Evolutionary conservation across 37 sponge, comb jelly and placozoan species (phyloP), one percentile per base, ranked within the genome.

Genomic region (Haliclona indistincta): DNA sequence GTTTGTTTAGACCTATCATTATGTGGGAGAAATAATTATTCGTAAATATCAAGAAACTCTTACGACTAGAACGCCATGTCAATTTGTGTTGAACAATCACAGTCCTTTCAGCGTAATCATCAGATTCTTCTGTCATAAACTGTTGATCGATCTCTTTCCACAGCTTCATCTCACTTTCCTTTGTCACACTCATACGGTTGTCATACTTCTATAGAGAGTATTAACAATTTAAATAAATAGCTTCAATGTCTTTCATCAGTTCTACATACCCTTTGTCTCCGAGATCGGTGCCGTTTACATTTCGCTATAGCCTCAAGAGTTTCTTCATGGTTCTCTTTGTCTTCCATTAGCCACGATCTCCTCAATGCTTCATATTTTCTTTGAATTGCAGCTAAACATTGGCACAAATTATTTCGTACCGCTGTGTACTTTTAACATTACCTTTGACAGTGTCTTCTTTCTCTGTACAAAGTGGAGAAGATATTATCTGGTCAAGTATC

Each of bases 41-140:
- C n/a, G 62, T 60, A n/a, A n/a, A 8, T 22, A n/a, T 60, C 25
- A n/a, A 26, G 15, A 8, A 26, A 8, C 17, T 26, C 39, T 35
- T 65, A 65, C 69, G 7, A n/a, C 26, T 43, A 15, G 69, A 68
- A 26, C 45, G 49, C 69, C 69, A 68, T 4, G 44, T 45, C 23
- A 68, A 30, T 10, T 43, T 28, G 44, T 68, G 69, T 5, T 29
- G 30, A 43, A 68, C 49, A 8, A 68, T 6, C 20, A 29, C 26
- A 30, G 42, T 68, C 7, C 49, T 4, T n/a, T 68, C 69, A 39
- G 15, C 49, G 13, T 3, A 22, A 43, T 74, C 75, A 74, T 74
- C 75, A 36, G 63, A 61, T 28, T 74, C 75, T 8, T 74, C 75
- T 40, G 75, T 25, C 75, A 74, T 74, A 38, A 34, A 60, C 40